phyloP scores from a whole-genome alignment of 2,888 invertebrate genomes.

The Amiota mariae region DNA sequence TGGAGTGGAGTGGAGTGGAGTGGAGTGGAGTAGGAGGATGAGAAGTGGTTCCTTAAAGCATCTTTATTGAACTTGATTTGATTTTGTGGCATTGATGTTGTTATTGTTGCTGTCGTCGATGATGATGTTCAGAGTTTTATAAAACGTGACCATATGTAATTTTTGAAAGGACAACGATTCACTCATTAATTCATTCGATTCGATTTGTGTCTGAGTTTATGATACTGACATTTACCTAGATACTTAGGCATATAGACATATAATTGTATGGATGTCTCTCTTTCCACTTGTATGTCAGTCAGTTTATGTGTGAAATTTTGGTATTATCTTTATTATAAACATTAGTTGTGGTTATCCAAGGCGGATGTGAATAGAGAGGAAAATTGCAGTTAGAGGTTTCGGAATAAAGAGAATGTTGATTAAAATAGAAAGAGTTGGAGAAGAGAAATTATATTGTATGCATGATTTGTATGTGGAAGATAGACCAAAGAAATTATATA shows the following conservation, averaged over 20 bases:
- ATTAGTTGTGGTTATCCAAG: slow-evolving; percentile 16
- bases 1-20: too few species aligned
- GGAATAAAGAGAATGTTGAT: too few species aligned
- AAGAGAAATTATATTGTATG: too few species aligned
- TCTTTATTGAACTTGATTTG: slow-evolving; percentile 17
- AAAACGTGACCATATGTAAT: slow-evolving; percentile 29
- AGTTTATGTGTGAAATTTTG: slow-evolving; percentile 21
- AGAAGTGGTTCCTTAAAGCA: not conserved
- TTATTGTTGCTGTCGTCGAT: not conserved
- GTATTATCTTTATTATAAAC: slow-evolving; percentile 21
- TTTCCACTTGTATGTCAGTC: too few species aligned
- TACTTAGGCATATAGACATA: not conserved
- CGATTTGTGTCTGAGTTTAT: not conserved
- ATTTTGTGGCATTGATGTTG: slow-evolving; percentile 17
- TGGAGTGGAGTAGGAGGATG: too few species aligned
- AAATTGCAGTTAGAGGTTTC: too few species aligned
- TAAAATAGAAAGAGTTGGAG: too few species aligned
- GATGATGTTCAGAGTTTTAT: not conserved
- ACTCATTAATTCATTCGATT: slow-evolving; percentile 10
- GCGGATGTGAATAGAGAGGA: too few species aligned
- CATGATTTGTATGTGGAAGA: too few species aligned
- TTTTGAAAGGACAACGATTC: slow-evolving; percentile 23
- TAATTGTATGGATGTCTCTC: not conserved
- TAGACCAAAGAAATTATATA: too few species aligned
- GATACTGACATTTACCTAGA: slow-evolving; percentile 5